A percentile compares a stretch with the other conserved stretches of the same genome.
Conservation (phyloP, 2,888 invertebrate species). For the Lepeophtheirus nordmannii region DNA sequence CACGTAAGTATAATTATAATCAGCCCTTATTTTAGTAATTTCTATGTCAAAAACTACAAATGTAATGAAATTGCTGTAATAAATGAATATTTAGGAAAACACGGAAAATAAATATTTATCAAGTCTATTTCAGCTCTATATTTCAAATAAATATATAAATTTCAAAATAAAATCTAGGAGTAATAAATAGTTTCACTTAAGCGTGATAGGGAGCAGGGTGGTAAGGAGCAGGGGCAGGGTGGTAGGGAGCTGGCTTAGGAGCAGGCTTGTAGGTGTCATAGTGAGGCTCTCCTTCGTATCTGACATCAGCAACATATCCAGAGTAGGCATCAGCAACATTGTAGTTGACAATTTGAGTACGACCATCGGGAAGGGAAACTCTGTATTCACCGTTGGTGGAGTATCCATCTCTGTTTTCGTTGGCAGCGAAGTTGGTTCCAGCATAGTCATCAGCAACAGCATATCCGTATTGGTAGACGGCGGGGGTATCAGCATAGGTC, state of each 20-base stretch:
- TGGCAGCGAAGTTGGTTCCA: conserved; percentile 11
- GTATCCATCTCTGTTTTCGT: conserved; percentile 12
- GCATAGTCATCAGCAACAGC: conserved; percentile 18
- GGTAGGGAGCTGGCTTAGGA: conserved; percentile 5
- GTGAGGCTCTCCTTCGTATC: conserved; percentile 5
- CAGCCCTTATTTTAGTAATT: no score
- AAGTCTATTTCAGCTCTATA: no score
- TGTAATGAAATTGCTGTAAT: no score
- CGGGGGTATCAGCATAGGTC: not conserved
- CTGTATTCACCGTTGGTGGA: conserved; percentile 18
- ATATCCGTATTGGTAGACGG: conserved; percentile 17
- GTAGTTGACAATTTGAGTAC: conserved; percentile 13
- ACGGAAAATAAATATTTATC: no score
- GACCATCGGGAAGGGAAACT: conserved; percentile 12
- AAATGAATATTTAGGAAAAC: no score
- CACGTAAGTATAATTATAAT: no score
- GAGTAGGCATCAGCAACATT: conserved; percentile 21
- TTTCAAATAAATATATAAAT: no score
- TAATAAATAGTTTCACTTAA: not conserved
- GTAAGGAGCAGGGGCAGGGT: conserved; percentile 2
- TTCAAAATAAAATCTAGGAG: no score
- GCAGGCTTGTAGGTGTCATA: conserved; percentile 15
- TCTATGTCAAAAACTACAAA: no score
- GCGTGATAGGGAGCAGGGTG: conserved; percentile 8
- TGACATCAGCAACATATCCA: conserved; percentile 17